These are phyloP conservation scores for Melanostoma mellinum DNA, from an alignment of 2,888 invertebrate species.

Conservation along the genomic window DNA sequence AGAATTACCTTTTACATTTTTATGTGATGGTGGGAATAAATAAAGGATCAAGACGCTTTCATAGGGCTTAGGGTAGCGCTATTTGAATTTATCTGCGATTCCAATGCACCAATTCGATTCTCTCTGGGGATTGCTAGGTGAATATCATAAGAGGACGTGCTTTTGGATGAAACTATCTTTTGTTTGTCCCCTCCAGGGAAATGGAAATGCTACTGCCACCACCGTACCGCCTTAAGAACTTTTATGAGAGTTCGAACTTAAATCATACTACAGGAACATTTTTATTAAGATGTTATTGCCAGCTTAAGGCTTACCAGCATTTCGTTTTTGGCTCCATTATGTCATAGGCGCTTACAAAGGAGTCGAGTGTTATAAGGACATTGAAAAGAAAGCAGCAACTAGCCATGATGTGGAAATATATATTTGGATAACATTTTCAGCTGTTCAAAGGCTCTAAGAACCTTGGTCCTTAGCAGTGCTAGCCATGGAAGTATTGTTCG, in stretches of 20 bases:
- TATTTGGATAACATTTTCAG: too few species aligned
- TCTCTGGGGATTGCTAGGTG: conserved; percentile 13
- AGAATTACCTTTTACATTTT: conserved; percentile 45
- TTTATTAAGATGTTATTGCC: not conserved
- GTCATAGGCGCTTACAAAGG: too few species aligned
- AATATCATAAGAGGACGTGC: conserved; percentile 21
- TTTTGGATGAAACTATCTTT: conserved; percentile 20
- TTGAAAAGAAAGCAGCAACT: too few species aligned
- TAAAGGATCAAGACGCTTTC: conserved; percentile 29
- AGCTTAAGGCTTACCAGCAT: not conserved
- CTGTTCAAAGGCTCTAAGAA: too few species aligned
- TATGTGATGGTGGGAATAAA: conserved; percentile 31
- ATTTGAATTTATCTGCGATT: not conserved
- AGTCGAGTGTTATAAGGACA: too few species aligned
- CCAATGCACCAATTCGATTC: conserved; percentile 24
- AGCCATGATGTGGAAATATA: too few species aligned
- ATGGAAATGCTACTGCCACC: conserved; percentile 19
- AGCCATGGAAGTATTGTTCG: too few species aligned
- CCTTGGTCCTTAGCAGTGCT: too few species aligned
- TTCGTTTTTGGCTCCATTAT: too few species aligned
- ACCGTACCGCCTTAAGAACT: not conserved
- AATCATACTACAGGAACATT: not conserved
- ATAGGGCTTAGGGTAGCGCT: conserved; percentile 32
- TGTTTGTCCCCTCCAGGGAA: not conserved
- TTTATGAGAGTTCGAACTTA: not conserved